Base-by-base conservation (phyloP, 2,888 invertebrate species). In the Pyrrhia umbra region DNA sequence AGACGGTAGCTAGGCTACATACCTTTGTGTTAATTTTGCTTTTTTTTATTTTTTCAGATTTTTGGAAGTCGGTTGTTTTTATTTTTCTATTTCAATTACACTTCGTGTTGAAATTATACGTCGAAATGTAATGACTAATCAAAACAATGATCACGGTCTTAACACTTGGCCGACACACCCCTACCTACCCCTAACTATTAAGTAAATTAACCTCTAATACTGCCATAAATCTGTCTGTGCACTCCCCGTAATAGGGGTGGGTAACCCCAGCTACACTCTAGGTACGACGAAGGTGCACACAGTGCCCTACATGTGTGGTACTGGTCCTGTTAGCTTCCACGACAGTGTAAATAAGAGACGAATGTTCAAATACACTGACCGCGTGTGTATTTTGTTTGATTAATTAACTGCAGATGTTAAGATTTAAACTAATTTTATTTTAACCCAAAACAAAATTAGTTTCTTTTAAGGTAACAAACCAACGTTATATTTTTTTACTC, bases 171-270 rank as follows among this genome's bases (percentile, higher is more conserved):
- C 57, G 46, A 39, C 51, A 37, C 37, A 34, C 55, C 51, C 52
- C 39, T 9, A 52, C 46, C 20, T 50, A 23, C 40, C 46, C 75
- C 72, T 58, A 65, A 76, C 86, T 85, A 85, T 85, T 85, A 86
- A 87, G 77, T 85, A 82, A 87, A 88, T 88, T 85, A 89, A 79
- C 82, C 73, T 75, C 77, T 80, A 88, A 85, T 82, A 82, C 71
- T 59, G 51, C 77, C 63, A 84, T 88, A 88, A 87, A 90, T 89
- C 88, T 82, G 81, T 84, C 83, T 80, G 70, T 81, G 81, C 86
- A 85, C 84, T 84, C 79, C 60, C 54, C 56, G 52, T 82, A 79
- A 82, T 83, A 71, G 71, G 76, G 79, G 69, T 71, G 66, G 66
- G 27, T 47, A 56, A 72, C 70, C 74, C 56, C 25, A 55, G 39